Evolutionary conservation across 1,140 invertebrate genomes (phyloP).

Genomic region (Pseudomyrmex gracilis): DNA sequence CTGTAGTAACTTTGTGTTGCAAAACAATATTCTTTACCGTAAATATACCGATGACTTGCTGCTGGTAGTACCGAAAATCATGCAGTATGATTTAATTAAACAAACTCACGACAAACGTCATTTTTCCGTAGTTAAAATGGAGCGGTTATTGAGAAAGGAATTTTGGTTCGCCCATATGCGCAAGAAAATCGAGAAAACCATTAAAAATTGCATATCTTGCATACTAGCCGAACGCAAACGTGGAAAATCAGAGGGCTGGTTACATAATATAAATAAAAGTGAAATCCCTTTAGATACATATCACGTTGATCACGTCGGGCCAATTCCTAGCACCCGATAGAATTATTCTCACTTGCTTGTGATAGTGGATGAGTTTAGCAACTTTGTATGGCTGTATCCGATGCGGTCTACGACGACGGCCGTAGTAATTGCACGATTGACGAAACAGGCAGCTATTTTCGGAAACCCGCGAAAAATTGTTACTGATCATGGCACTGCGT

Average conservation of each 20-base stretch:
- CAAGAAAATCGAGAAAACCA: conserved; percentile 31
- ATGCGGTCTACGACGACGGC: no score
- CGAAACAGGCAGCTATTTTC: no score
- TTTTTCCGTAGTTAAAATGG: background rate
- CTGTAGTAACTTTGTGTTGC: background rate
- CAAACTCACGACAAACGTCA: conserved; percentile 3
- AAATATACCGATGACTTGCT: background rate
- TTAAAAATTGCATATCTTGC: conserved; percentile 30
- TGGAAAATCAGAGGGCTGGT: conserved; percentile 2
- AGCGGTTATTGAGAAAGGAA: conserved; percentile 27
- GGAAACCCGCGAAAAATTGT: no score
- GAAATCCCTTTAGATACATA: background rate
- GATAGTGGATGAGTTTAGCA: no score
- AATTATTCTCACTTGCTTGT: no score
- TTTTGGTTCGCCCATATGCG: conserved; percentile 52
- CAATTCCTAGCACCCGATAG: no score
- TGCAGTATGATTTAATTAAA: background rate
- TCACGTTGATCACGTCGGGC: no score
- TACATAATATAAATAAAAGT: conserved; percentile 12
- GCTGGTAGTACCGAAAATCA: conserved; percentile 7
- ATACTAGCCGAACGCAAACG: conserved; percentile 35
- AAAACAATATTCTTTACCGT: background rate
- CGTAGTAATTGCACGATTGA: no score
- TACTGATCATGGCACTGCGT: no score
- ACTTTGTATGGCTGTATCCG: no score